These are phyloP conservation scores for Hecatera dysodea DNA, from an alignment of 2,888 invertebrate genomes.

Conservation along the genomic window DNA sequence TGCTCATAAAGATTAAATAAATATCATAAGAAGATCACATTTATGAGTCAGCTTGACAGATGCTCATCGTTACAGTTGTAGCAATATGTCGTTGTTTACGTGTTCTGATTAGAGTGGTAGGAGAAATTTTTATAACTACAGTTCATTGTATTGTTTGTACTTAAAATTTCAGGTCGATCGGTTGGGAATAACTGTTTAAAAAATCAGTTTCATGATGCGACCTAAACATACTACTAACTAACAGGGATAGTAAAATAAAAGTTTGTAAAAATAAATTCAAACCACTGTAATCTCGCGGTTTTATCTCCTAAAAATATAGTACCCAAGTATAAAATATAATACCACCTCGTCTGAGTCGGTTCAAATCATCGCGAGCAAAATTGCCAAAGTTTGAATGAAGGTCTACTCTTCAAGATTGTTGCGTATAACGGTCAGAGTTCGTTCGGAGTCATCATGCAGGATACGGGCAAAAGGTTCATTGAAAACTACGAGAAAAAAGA, in stretches of 20 bases:
- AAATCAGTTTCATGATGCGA: background rate
- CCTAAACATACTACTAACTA: background rate
- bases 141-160: no score
- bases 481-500: no score
- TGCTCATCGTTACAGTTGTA: no score
- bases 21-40: no score
- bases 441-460: background rate
- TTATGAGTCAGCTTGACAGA: no score
- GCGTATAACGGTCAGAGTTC: slow-evolving; percentile 31
- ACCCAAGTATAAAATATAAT: slow-evolving; percentile 8
- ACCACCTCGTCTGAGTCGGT: slow-evolving; percentile 27
- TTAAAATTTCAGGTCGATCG: no score
- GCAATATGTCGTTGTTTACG: no score
- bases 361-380: slow-evolving; percentile 49
- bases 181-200: no score
- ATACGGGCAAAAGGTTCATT: slow-evolving; percentile 1
- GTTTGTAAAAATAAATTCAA: background rate
- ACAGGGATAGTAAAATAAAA: background rate
- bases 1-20: no score
- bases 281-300: background rate
- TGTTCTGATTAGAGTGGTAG: no score
- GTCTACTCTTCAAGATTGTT: slow-evolving; percentile 49
- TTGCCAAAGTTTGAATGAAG: slow-evolving; percentile 62
- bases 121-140: no score
- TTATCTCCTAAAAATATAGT: slow-evolving; percentile 1